Percentiles rank a stretch among this genome's conserved stretches.
phyloP scores from a whole-genome alignment of 2,888 invertebrate genomes.

The Candidula unifasciata region DNA sequence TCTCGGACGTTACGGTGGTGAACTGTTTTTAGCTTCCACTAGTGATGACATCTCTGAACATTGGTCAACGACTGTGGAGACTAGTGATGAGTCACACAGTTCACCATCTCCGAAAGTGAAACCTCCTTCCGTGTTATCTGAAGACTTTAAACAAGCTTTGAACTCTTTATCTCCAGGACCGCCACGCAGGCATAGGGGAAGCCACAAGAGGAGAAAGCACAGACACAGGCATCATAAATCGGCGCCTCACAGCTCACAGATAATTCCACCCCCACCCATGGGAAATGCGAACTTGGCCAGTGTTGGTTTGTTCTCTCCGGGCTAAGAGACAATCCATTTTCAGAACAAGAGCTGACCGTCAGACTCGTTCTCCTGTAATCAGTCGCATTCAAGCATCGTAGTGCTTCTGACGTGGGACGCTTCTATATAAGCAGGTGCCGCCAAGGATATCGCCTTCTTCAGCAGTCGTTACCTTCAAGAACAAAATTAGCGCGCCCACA shows the following conservation, averaged over 20 bases:
- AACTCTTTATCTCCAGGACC: conserved; percentile 4
- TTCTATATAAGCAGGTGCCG: no score
- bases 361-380: no score
- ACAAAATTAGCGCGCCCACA: no score
- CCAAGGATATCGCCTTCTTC: no score
- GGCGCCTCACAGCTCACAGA: neutral
- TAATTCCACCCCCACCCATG: neutral
- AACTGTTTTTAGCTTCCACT: neutral
- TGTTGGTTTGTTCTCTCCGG: neutral
- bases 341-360: no score
- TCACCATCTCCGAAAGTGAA: neutral
- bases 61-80: neutral
- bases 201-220: neutral
- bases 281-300: neutral
- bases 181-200: neutral
- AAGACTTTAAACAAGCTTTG: conserved; percentile 8
- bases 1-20: neutral
- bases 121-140: conserved; percentile 15
- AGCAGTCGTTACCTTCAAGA: no score
- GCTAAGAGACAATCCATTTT: neutral
- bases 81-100: neutral
- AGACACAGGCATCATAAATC: neutral
- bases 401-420: no score
- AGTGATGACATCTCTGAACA: neutral
- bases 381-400: no score